Base-by-base conservation (phyloP, 1,140 invertebrate species). In the Macrosteles quadrilineatus region DNA sequence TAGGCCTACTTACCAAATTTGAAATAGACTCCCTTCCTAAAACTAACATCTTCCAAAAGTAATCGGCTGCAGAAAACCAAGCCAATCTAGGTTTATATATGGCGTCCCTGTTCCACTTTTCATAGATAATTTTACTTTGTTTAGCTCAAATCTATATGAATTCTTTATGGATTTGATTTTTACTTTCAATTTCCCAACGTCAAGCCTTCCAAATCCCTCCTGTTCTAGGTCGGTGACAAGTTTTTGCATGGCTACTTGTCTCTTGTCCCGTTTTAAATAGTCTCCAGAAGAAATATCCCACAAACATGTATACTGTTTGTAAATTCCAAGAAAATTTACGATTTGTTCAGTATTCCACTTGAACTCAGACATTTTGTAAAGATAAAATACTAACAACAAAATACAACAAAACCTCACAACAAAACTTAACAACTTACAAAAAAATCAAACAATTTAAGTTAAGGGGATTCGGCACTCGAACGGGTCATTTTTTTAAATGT, bases 71-170 rank as follows among this genome's bases (percentile, higher is more conserved):
- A 43, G 53, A 27, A 70, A 73, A 73, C 72, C 72, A 73, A 36
- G 47, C 59, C 45, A 69, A 19, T 50, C 68, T 73, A 30, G 67
- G 72, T 65, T 73, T 73, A 45, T 72, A 72, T 65, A 72, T 36
- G 19, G 71, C 72, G 55, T 55, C 47, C 68, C 67, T 50, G 70
- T 43, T 62, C 67, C 69, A 66, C 62, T 70, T 66, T 66, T 70
- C 25, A 50, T 53, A 40, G 27, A 70, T 36, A 27, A 31, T 65
- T 50, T 30, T 45, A 70, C 62, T 47, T 70, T 66, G 23, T 64
- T 30, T 21, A 70, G 25, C 23, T 70, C 62, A 59, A 50, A 29
- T 21, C 59, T n/a, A 31, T 70, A 70, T 29, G 62, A 50, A 66
- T 64, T 29, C 45, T 70, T 70, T 65, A 70, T 47, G 43, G 57